phyloP scores from a whole-genome alignment of 2,888 invertebrate genomes.

The Acrobeloides nanus region DNA sequence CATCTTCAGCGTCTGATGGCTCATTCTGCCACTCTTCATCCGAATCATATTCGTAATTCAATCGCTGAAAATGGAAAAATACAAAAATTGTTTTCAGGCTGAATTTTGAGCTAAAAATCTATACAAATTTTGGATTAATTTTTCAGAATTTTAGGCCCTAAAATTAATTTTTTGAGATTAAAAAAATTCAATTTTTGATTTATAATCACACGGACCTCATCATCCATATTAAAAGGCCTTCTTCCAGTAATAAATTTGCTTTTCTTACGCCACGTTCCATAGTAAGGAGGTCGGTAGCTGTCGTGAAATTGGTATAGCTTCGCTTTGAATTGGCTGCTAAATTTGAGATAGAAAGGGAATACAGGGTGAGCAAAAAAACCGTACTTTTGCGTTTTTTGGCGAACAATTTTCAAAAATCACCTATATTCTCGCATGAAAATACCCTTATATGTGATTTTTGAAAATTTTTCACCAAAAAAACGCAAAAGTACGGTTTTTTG shows the following conservation, averaged over 20 bases:
- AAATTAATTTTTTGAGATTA: no score
- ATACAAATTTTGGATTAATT: no score
- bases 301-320: constrained; percentile 83
- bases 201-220: constrained; percentile 27
- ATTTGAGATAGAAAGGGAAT: no score
- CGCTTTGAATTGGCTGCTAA: constrained; percentile 55
- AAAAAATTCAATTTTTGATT: neutral
- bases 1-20: constrained; percentile 48
- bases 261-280: constrained; percentile 86
- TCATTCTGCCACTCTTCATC: constrained; percentile 52
- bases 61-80: constrained; percentile 14
- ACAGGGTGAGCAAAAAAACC: no score
- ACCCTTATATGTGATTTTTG: neutral
- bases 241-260: constrained; percentile 26
- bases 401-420: neutral
- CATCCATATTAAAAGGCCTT: constrained; percentile 28
- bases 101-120: neutral
- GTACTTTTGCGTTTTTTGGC: constrained; percentile 2
- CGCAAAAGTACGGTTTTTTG: neutral
- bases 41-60: constrained; percentile 40
- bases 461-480: neutral
- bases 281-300: constrained; percentile 86
- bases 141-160: no score
- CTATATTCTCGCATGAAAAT: neutral
- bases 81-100: neutral